phyloP scores from a whole-genome alignment of 2,797 vertebrate species.

The Phyllotis vaccarum region DNA sequence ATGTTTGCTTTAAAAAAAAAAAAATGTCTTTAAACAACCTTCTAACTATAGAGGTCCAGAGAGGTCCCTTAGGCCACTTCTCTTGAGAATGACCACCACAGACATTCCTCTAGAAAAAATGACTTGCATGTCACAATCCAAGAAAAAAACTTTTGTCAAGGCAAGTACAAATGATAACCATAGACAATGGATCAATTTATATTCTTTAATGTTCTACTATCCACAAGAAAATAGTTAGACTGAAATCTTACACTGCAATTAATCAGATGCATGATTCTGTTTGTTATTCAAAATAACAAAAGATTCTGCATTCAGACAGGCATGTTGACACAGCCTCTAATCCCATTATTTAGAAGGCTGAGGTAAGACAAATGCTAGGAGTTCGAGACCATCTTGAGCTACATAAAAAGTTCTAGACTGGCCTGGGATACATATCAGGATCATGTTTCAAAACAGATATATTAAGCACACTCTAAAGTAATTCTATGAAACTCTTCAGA shows the following conservation, averaged over 20 bases:
- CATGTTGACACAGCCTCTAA: not conserved
- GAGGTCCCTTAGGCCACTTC: constrained; percentile 59
- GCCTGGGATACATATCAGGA: not conserved
- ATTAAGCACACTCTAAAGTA: constrained; percentile 14
- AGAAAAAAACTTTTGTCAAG: constrained; percentile 51
- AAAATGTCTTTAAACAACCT: constrained; percentile 70
- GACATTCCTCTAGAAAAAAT: constrained; percentile 66
- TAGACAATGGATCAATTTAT: not conserved
- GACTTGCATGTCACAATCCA: constrained; percentile 37
- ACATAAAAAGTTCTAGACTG: not conserved
- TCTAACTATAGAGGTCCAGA: constrained; percentile 57
- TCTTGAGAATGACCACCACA: constrained; percentile 62
- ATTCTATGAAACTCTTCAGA: not conserved
- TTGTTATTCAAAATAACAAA: constrained; percentile 41
- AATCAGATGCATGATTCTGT: not conserved
- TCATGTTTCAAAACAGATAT: not conserved
- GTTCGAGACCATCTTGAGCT: not conserved
- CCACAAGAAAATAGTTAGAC: not conserved
- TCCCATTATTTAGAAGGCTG: not conserved
- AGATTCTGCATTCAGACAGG: not conserved
- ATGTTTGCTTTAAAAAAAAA: too few species aligned
- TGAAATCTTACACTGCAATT: not conserved
- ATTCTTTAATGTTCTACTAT: constrained; percentile 34
- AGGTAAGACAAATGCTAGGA: not conserved
- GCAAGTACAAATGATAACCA: constrained; percentile 13